phyloP scores from a whole-genome alignment of 2,797 vertebrate genomes.

The Aphelocoma californica region DNA sequence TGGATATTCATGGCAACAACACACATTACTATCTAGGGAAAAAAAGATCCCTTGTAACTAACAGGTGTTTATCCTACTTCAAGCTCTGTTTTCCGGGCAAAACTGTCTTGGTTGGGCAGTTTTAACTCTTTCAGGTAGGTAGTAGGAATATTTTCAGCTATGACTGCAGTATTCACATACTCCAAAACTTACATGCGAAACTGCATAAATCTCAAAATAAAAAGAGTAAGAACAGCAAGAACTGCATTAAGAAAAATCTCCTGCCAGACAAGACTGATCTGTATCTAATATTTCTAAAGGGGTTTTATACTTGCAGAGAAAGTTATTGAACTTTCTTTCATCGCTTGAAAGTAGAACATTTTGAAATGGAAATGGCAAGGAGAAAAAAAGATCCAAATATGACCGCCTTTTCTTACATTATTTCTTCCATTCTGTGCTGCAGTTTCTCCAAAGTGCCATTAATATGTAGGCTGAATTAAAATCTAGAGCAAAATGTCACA shows the following conservation, averaged over 20 bases:
- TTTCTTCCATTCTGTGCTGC: not conserved
- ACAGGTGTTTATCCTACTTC: not conserved
- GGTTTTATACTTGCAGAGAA: not conserved
- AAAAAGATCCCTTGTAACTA: not conserved
- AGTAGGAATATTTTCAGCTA: not conserved
- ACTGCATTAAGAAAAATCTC: not conserved
- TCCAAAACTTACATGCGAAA: not conserved
- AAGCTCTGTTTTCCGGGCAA: not conserved
- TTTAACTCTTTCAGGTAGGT: not conserved
- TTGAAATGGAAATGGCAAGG: not conserved
- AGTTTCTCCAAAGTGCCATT: not conserved
- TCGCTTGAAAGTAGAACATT: not conserved
- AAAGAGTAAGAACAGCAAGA: not conserved
- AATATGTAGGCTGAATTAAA: not conserved
- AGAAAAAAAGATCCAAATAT: not conserved
- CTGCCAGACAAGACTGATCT: not conserved
- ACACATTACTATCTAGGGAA: not conserved
- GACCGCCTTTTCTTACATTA: not conserved
- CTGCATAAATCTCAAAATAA: not conserved
- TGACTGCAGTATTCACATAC: not conserved
- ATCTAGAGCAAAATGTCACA: not conserved
- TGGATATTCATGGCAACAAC: not conserved
- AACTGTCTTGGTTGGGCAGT: not conserved
- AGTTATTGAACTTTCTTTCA: not conserved
- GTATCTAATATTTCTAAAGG: not conserved